These are phyloP conservation scores for Macrosteles quadrilineatus DNA, from an alignment of 1,140 invertebrate species.

Conservation along the genomic window DNA sequence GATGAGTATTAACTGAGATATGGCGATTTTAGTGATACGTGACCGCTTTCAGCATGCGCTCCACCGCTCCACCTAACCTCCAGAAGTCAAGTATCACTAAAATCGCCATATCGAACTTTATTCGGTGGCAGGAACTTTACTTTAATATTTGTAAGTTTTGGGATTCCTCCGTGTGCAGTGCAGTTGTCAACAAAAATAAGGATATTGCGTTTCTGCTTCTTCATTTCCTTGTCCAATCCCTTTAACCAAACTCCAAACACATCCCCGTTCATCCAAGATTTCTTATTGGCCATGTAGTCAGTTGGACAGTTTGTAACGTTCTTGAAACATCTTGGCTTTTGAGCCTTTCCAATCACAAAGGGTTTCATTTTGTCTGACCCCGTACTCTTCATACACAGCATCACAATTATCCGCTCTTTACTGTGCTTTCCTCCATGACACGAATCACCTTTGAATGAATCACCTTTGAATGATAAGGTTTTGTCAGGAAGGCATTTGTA, in stretches of 20 bases:
- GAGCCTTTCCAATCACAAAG: slow-evolving; percentile 50
- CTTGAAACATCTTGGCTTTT: slow-evolving; percentile 51
- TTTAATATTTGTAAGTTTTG: slow-evolving; percentile 47
- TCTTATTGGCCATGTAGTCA: slow-evolving; percentile 47
- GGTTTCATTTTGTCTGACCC: slow-evolving; percentile 49
- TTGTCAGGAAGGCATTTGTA: slow-evolving; percentile 51
- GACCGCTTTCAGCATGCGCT: too few relatives aligned
- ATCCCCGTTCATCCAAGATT: slow-evolving; percentile 51
- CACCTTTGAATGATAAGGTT: slow-evolving; percentile 46
- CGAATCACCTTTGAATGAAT: slow-evolving; percentile 45
- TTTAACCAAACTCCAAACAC: slow-evolving; percentile 45
- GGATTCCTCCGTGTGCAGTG: slow-evolving; percentile 35
- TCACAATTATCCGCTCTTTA: slow-evolving; percentile 50
- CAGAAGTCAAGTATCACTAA: too few relatives aligned
- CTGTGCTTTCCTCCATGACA: slow-evolving; percentile 48
- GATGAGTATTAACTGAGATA: too few relatives aligned
- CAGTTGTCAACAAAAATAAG: slow-evolving; percentile 37
- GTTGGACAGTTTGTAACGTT: slow-evolving; percentile 43
- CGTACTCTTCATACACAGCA: slow-evolving; percentile 47
- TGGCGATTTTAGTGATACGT: too few relatives aligned
- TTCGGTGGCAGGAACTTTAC: slow-evolving; percentile 53
- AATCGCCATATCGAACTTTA: too few relatives aligned
- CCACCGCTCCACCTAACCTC: too few relatives aligned
- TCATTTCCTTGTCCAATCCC: slow-evolving; percentile 39
- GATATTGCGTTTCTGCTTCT: slow-evolving; percentile 38